Evolutionary conservation across 2,797 vertebrate species (phyloP).

Genomic region (Borostomias antarcticus): DNA sequence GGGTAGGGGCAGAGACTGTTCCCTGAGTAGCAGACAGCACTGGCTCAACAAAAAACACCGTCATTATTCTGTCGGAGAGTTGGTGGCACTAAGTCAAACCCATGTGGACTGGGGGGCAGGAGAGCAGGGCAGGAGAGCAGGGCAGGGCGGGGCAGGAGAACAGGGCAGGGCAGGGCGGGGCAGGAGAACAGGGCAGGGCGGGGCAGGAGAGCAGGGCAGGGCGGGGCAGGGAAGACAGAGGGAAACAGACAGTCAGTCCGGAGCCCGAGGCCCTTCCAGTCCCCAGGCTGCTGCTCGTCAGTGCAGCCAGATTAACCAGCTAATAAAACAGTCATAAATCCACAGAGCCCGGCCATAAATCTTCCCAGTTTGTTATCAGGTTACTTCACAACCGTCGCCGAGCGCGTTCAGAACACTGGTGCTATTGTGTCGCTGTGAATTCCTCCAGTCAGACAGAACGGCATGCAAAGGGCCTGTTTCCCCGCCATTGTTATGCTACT

Average conservation of each 20-base stretch:
- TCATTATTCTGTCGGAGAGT: conserved; percentile 5
- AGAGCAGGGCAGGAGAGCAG: background rate
- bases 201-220: background rate
- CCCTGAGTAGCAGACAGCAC: no score
- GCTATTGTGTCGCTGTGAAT: conserved; percentile 9
- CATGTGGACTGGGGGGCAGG: background rate
- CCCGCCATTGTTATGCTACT: background rate
- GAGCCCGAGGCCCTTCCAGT: conserved; percentile 1
- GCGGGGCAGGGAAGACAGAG: no score
- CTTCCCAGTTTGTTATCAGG: conserved; percentile 33
- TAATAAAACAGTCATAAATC: conserved; percentile 29
- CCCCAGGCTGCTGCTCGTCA: background rate
- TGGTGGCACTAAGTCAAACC: background rate
- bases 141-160: background rate
- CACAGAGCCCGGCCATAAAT: conserved; percentile 36
- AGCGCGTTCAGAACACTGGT: conserved; percentile 6
- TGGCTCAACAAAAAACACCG: no score
- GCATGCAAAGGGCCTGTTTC: background rate
- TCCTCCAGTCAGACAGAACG: conserved; percentile 5
- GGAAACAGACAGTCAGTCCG: background rate
- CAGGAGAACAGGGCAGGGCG: background rate
- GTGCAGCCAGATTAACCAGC: conserved; percentile 12
- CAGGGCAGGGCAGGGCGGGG: background rate
- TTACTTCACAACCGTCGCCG: conserved; percentile 16
- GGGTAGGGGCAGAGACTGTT: no score